These are phyloP conservation scores for Drosophila longiperda DNA, from an alignment of 2,888 invertebrate genomes.

Conservation along the genomic window DNA sequence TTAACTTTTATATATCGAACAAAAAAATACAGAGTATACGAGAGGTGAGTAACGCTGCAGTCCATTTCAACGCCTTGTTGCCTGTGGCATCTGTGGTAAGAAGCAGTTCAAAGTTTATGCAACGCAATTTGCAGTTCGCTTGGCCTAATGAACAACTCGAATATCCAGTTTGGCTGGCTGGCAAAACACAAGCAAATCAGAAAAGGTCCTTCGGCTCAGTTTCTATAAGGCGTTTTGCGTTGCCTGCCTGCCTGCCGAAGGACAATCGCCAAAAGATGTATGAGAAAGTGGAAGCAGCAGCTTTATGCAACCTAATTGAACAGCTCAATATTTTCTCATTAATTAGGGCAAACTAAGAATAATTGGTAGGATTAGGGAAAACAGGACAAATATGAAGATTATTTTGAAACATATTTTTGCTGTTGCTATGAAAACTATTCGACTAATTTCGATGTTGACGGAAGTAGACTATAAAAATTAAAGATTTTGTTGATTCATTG, in stretches of 20 bases:
- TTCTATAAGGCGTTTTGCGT: background rate
- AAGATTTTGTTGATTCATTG: background rate
- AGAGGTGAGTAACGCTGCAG: background rate
- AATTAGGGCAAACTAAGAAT: slow-evolving; percentile 31
- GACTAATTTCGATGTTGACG: background rate
- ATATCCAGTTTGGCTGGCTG: slow-evolving; percentile 61
- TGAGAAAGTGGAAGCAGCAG: background rate
- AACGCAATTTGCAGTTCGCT: slow-evolving; percentile 52
- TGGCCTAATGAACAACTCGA: slow-evolving; percentile 57
- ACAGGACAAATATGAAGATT: background rate
- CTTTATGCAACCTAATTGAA: slow-evolving; percentile 21
- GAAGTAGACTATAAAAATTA: background rate
- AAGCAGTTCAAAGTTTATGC: slow-evolving; percentile 62
- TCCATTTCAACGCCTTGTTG: slow-evolving; percentile 5
- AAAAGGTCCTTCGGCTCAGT: slow-evolving; percentile 1
- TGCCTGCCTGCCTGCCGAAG: slow-evolving; percentile 1
- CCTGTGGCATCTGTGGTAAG: slow-evolving; percentile 25
- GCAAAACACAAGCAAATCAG: slow-evolving; percentile 6
- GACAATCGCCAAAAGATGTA: slow-evolving; percentile 26
- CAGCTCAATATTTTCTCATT: slow-evolving; percentile 19
- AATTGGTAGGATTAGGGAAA: background rate
- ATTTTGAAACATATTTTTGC: background rate
- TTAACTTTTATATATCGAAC: background rate
- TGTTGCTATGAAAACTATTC: background rate
- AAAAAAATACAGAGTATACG: background rate